phyloP scores from a whole-genome alignment of 2,797 vertebrate species.

The Loris lydekkerianus region DNA sequence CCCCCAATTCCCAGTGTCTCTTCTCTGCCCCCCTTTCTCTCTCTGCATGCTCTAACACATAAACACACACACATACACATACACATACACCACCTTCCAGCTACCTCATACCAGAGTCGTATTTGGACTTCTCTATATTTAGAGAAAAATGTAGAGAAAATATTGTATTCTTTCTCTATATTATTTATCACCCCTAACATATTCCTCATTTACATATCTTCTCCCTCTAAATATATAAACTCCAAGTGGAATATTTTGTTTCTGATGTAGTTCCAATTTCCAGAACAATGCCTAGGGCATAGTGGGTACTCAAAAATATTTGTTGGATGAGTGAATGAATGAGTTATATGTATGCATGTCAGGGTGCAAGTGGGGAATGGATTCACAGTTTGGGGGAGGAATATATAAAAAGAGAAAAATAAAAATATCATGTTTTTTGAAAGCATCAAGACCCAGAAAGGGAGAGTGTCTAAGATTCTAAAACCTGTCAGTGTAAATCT shows the following conservation, averaged over 20 bases:
- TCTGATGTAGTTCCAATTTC: background rate
- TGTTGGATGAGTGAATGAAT: background rate
- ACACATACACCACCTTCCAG: background rate
- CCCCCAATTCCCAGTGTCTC: background rate
- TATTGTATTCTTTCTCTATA: background rate
- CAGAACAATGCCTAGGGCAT: background rate
- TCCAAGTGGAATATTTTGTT: background rate
- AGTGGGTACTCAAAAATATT: background rate
- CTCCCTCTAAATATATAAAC: background rate
- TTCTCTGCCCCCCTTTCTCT: too few species aligned
- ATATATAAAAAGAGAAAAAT: background rate
- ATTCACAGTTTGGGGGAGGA: background rate
- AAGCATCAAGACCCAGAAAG: background rate
- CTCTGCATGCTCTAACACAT: too few species aligned
- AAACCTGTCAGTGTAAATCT: background rate
- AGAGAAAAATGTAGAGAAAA: too few species aligned
- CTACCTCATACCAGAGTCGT: background rate
- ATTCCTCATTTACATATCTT: slow-evolving; percentile 30
- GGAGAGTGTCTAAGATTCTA: background rate
- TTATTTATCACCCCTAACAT: background rate
- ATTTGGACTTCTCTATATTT: background rate
- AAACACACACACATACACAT: background rate
- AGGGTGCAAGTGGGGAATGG: background rate
- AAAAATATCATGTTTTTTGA: background rate
- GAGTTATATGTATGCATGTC: background rate